phyloP scores from a whole-genome alignment of 2,113 vertebrate species.

The Saccopteryx bilineata region DNA sequence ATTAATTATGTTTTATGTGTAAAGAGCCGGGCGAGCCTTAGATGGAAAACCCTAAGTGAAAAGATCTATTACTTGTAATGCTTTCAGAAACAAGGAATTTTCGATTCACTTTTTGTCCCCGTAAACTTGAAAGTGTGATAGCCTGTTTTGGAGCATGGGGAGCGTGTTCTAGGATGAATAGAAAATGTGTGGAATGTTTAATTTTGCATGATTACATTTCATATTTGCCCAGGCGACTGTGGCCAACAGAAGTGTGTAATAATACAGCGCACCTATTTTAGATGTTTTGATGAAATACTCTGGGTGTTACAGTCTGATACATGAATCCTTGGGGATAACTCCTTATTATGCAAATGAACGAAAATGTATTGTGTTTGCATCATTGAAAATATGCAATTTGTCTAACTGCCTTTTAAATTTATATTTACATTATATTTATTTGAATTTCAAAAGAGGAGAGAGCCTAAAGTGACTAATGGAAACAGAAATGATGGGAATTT shows the following conservation, averaged over 20 bases:
- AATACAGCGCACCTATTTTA: slow-evolving; percentile 53
- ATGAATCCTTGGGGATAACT: slow-evolving; percentile 57
- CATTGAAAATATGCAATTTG: slow-evolving; percentile 68
- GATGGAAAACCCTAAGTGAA: slow-evolving; percentile 63
- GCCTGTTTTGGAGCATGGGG: slow-evolving; percentile 55
- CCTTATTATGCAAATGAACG: slow-evolving; percentile 73
- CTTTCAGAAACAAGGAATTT: slow-evolving; percentile 73
- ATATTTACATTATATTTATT: slow-evolving; percentile 71
- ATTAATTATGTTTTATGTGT: slow-evolving; percentile 73
- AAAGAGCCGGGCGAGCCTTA: slow-evolving; percentile 40
- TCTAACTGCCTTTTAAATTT: slow-evolving; percentile 60
- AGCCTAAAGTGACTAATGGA: slow-evolving; percentile 8
- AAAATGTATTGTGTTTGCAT: slow-evolving; percentile 47
- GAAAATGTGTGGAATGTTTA: slow-evolving; percentile 80
- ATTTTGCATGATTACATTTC: slow-evolving; percentile 80
- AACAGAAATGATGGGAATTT: slow-evolving; percentile 64
- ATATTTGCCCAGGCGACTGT: slow-evolving; percentile 54
- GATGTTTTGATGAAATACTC: slow-evolving; percentile 66
- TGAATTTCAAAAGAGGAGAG: slow-evolving; percentile 69
- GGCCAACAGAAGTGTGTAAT: slow-evolving; percentile 49
- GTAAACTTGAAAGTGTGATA: slow-evolving; percentile 63
- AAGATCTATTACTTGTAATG: slow-evolving; percentile 63
- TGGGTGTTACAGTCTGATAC: slow-evolving; percentile 61
- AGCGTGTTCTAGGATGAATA: slow-evolving; percentile 65
- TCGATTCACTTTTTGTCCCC: slow-evolving; percentile 69